Evolutionary conservation across 2,797 vertebrate genomes (phyloP), one percentile per base, ranked within the genome.

Genomic region (Limosa lapponica): DNA sequence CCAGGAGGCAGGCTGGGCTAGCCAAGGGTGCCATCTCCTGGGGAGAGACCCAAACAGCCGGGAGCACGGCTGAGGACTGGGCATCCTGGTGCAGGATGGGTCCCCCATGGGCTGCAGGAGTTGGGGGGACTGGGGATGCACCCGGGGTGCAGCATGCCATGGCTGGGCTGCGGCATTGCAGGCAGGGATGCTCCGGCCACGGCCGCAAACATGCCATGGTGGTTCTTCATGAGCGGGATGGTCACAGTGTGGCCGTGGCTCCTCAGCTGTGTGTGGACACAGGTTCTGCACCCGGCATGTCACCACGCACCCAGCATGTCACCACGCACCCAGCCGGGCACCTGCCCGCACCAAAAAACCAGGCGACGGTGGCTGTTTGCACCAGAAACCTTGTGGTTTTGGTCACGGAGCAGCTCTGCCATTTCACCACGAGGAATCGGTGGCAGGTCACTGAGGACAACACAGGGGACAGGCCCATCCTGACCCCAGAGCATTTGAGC

Each of bases 11-110:
- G 72, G 61, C 95, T 87, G 91, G 59, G 74, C 79, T 75, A 25
- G 93, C 71, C 94, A 5, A 95, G 95, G 94, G 27, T 89, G 95
- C 95, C 96, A 95, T 61, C 96, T 97, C 93, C 96, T 92, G 96
- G 96, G 88, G 37, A 95, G 64, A 67, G 20, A 15, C 15, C 49
- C 77, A 3, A 75, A 93, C 58, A 77, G 46, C 81, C 61, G 1
- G 55, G 44, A 52, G 39, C 77, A 46, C 5, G 4, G 73, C 41
- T 6, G 5, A 4, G 1, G 4, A 69, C 41, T 4, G 5, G 3
- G 1, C 36, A 23, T 2, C 65, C 13, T 4, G 25, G 14, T 0
- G 20, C 75, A 36, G 74, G 32, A 14, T 3, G n/a, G 20, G 24
- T 36, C 62, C 43, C 54, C 30, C 30, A 14, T 13, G 61, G 30